These are phyloP conservation scores for Galaxias olidus DNA, from an alignment of 2,797 vertebrate species.

Conservation along the genomic window DNA sequence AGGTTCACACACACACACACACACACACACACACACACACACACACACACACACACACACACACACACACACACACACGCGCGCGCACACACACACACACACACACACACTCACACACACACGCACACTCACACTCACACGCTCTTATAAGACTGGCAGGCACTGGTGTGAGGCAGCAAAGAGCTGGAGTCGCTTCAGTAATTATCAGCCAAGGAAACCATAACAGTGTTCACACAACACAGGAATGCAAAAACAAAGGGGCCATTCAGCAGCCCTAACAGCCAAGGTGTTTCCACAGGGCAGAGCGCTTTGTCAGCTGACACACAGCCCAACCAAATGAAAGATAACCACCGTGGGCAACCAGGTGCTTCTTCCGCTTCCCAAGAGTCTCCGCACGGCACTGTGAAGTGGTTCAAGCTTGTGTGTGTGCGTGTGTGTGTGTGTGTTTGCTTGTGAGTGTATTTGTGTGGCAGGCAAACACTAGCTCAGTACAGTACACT, in stretches of 20 bases:
- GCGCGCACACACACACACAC: conserved; percentile 33
- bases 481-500: conserved; percentile 25
- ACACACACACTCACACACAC: conserved; percentile 3
- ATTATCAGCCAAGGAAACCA: conserved; percentile 74
- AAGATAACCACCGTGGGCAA: conserved; percentile 68
- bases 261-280: conserved; percentile 68
- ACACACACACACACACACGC: conserved; percentile 6
- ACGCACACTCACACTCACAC: conserved; percentile 33
- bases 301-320: conserved; percentile 67
- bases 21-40: neutral
- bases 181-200: conserved; percentile 58
- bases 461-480: conserved; percentile 26
- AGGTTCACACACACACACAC: conserved; percentile 29
- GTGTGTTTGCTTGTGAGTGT: conserved; percentile 4
- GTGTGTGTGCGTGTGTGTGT: conserved; percentile 19
- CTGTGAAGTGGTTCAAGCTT: conserved; percentile 14
- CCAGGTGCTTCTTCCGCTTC: conserved; percentile 61
- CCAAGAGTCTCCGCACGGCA: conserved; percentile 30
- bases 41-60: conserved; percentile 16
- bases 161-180: conserved; percentile 43
- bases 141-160: conserved; percentile 47
- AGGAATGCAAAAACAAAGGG: conserved; percentile 75
- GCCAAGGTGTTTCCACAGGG: conserved; percentile 70
- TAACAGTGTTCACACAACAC: conserved; percentile 71
- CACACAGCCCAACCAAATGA: conserved; percentile 62